phyloP scores from a whole-genome alignment of 2,113 vertebrate species.

The Sarotherodon lohbergeri region DNA sequence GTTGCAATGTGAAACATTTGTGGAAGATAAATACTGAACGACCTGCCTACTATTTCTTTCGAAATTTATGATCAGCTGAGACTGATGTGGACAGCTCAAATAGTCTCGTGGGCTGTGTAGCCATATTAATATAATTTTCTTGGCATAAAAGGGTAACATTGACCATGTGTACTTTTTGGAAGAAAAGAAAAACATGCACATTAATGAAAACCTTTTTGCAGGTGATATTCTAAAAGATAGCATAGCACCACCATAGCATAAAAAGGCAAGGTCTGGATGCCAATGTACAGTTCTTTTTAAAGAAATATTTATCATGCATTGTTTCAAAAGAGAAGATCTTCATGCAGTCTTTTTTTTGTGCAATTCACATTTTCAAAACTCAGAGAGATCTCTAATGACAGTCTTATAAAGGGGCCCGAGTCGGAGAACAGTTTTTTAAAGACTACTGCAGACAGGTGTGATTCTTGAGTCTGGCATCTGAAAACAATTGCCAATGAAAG shows the following conservation, averaged over 20 bases:
- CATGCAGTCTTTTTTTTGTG: background rate
- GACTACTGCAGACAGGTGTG: background rate
- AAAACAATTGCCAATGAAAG: background rate
- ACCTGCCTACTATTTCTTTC: background rate
- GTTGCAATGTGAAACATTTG: background rate
- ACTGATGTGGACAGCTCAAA: background rate
- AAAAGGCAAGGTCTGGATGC: background rate
- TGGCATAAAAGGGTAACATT: background rate
- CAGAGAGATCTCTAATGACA: background rate
- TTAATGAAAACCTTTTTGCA: background rate
- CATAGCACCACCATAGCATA: background rate
- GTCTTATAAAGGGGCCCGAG: background rate
- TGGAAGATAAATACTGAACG: background rate
- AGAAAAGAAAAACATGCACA: background rate
- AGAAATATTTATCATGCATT: background rate
- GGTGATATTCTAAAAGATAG: background rate
- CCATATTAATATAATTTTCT: background rate
- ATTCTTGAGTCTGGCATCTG: background rate
- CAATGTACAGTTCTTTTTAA: background rate
- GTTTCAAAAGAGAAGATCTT: background rate
- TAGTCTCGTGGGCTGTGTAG: background rate
- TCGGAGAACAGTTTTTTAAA: background rate
- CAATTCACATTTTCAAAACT: accelerated
- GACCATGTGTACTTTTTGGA: accelerated
- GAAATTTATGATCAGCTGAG: background rate